These are phyloP conservation scores for Aleadryas rufinucha DNA, from an alignment of 2,113 vertebrate species.

Conservation along the genomic window DNA sequence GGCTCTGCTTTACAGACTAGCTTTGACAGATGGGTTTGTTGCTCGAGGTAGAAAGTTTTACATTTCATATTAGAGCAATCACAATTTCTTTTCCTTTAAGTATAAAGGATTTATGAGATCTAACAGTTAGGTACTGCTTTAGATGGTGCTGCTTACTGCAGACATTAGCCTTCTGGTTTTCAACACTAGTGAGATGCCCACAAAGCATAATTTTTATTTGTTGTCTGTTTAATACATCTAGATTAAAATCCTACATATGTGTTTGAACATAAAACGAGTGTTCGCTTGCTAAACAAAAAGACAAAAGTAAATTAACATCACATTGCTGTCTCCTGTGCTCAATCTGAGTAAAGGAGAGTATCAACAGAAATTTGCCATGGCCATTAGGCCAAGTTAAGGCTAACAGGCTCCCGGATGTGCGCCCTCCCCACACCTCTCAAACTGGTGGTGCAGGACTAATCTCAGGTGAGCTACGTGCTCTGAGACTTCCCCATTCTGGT, in stretches of 20 bases:
- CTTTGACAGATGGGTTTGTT: constrained; percentile 43
- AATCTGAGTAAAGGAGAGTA: neutral
- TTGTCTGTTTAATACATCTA: constrained; percentile 8
- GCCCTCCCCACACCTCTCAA: neutral
- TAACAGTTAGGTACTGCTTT: constrained; percentile 18
- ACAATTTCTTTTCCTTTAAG: constrained; percentile 32
- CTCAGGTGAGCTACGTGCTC: neutral
- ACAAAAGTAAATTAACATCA: neutral
- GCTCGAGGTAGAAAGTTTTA: constrained; percentile 30
- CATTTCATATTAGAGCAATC: constrained; percentile 42
- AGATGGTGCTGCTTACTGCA: constrained; percentile 20
- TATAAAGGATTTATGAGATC: constrained; percentile 49
- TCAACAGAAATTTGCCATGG: neutral
- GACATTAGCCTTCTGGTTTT: constrained; percentile 27
- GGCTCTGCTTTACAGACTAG: neutral
- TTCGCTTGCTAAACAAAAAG: neutral
- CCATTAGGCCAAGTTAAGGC: neutral
- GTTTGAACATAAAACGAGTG: neutral
- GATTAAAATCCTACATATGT: neutral
- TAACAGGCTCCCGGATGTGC: neutral
- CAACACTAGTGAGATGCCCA: neutral
- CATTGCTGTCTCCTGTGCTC: neutral
- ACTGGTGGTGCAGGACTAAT: neutral
- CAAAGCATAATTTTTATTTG: constrained; percentile 20
- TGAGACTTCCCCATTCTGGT: fast-evolving